Evolutionary conservation across 2,113 vertebrate genomes (phyloP), one percentile per base, ranked within the genome.

Genomic region (Oenanthe melanoleuca): DNA sequence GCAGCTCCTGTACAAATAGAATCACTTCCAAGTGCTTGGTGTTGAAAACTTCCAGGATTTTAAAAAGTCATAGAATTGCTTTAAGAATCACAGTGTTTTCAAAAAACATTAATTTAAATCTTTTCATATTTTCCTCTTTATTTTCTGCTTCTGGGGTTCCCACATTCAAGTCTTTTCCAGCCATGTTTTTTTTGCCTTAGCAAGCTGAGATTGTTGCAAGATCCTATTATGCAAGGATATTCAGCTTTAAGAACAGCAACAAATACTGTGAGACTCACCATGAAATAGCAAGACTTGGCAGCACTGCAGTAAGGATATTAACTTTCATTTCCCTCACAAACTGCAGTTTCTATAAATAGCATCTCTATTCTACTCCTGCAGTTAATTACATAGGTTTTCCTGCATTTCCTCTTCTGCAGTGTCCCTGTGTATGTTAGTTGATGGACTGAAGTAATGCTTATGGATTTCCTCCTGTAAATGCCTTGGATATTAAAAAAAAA

Each of bases 321-420:
- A 92, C 92, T 91, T 91, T 61, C 1, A 4, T 89, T 49, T 88
- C 81, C 50, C 78, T 94, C 71, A 65, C 38, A 85, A 88, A 94
- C 81, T 85, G 91, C 78, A 89, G 63, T 80, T 95, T 89, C 93
- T 92, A 95, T 89, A 95, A 96, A 93, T 95, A 95, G 78, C 45
- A 2, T 52, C 73, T 72, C 28, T 55, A 74, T 79, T 87, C 91
- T 81, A 89, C 49, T 87, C 73, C 70, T 94, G 94, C 74, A 95
- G 81, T 92, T 95, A 95, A 95, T 89, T 91, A 79, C 42, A 91
- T 2, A 89, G 87, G 59, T 93, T 81, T 80, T 70, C 80, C 95
- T 91, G 84, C 63, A 93, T 80, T 88, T 95, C 63, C 78, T 89
- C 24, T 84, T 65, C 65, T 72, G 66, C 84, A 87, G 50, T 55